Percentiles rank a stretch among this genome's conserved stretches.
These are phyloP conservation scores for Lepidurus arcticus DNA, from an alignment of 1,140 invertebrate genomes.

Conservation along the genomic window DNA sequence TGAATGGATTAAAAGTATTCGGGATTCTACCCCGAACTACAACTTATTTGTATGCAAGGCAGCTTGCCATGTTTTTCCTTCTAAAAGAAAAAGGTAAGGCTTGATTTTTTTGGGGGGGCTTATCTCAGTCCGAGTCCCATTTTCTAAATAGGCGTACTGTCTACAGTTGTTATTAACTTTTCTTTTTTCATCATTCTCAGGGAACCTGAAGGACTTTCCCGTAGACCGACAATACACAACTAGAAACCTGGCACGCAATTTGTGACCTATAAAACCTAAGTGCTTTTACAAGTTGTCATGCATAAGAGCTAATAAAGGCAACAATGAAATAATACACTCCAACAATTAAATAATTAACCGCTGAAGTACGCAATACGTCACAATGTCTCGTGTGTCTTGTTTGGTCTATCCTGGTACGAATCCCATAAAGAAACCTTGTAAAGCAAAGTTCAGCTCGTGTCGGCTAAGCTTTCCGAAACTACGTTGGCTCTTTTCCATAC, in stretches of 20 bases:
- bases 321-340: neutral
- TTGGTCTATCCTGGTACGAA: neutral
- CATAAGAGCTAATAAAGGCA: neutral
- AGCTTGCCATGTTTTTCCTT: neutral
- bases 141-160: neutral
- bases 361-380: neutral
- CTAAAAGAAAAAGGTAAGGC: constrained; percentile 7
- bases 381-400: neutral
- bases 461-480: neutral
- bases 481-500: neutral
- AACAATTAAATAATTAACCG: neutral
- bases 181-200: neutral
- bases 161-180: neutral
- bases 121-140: constrained; percentile 10
- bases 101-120: neutral
- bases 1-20: constrained; percentile 15
- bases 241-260: neutral
- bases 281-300: neutral
- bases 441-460: neutral
- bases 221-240: neutral
- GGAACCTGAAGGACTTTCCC: neutral
- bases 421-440: neutral
- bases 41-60: constrained; percentile 22
- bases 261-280: neutral
- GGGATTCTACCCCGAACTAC: neutral